Evolutionary conservation across 1,140 invertebrate species (phyloP).

Genomic region (Bacillus rossius): DNA sequence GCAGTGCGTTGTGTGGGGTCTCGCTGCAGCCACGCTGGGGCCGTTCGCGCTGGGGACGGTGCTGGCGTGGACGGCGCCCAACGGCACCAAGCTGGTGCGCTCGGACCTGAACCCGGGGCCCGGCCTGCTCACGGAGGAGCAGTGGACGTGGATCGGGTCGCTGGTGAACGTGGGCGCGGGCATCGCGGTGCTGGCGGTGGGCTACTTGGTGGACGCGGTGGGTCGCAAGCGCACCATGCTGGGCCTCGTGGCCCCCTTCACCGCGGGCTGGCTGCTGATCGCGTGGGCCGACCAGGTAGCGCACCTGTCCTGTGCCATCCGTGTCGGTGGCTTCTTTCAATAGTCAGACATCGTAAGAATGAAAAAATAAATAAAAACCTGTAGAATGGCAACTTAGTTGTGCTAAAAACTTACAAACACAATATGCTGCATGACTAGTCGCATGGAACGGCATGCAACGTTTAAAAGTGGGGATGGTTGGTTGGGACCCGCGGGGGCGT

Average conservation of each 20-base stretch:
- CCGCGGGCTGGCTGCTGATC: conserved; percentile 70
- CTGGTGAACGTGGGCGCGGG: conserved; percentile 65
- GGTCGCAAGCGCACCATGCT: conserved; percentile 72
- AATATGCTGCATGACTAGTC: too few species aligned
- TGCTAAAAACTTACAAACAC: too few species aligned
- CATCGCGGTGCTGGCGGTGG: conserved; percentile 62
- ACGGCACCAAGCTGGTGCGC: conserved; percentile 42
- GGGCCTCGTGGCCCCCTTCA: conserved; percentile 61
- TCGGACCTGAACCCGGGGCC: conserved; percentile 31
- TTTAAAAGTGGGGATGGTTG: too few species aligned
- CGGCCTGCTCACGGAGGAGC: conserved; percentile 34
- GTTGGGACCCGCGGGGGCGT: too few species aligned
- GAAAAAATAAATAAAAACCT: too few species aligned
- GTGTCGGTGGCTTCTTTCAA: too few species aligned
- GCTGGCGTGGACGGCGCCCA: conserved; percentile 74
- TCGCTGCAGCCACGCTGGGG: conserved; percentile 52
- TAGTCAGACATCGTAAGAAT: too few species aligned
- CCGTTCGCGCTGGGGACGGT: conserved; percentile 55
- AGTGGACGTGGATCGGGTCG: conserved; percentile 68
- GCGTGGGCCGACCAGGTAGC: conserved; percentile 53
- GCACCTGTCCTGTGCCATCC: too few species aligned
- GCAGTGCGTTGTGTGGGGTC: too few species aligned
- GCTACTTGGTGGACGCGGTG: conserved; percentile 63
- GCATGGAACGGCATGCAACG: too few species aligned
- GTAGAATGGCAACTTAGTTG: too few species aligned